Percentiles rank a stretch among this genome's conserved stretches.
These are phyloP conservation scores for Mico argentatus DNA, from an alignment of 2,797 vertebrate genomes.

Conservation along the genomic window DNA sequence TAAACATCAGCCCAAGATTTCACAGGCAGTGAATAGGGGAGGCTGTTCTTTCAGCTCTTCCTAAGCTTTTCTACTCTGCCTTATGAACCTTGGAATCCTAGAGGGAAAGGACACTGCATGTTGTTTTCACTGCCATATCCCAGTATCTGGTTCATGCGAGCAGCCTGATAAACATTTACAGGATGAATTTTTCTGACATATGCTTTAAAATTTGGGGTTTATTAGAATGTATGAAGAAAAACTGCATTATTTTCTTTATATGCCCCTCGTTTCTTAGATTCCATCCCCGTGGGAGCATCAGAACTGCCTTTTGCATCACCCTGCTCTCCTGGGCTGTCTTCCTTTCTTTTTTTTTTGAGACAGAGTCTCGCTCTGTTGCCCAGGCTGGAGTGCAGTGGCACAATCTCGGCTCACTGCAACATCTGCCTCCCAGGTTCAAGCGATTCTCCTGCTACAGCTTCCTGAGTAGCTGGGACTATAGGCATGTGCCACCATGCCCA, in stretches of 20 bases:
- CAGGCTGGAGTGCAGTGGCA: too few species aligned
- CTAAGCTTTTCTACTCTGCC: background rate
- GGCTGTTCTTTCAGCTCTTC: background rate
- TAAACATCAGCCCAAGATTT: background rate
- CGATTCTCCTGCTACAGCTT: too few species aligned
- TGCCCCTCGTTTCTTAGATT: background rate
- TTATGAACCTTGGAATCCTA: background rate
- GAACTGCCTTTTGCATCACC: background rate
- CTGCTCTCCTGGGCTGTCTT: background rate
- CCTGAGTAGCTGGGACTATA: too few species aligned
- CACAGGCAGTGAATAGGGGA: background rate
- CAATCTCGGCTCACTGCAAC: too few species aligned
- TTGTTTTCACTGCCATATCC: background rate
- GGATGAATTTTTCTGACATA: background rate
- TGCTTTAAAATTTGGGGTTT: background rate
- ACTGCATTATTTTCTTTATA: background rate
- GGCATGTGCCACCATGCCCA: too few species aligned
- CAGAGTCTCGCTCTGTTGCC: too few species aligned
- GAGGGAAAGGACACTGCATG: background rate
- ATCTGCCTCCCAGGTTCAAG: too few species aligned
- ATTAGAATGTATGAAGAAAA: background rate
- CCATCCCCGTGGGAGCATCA: background rate
- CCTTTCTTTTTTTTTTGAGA: background rate
- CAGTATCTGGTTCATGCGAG: background rate
- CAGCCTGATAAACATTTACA: background rate